Evolutionary conservation across 2,113 vertebrate species (phyloP).

Genomic region (Hiodon tergisus): DNA sequence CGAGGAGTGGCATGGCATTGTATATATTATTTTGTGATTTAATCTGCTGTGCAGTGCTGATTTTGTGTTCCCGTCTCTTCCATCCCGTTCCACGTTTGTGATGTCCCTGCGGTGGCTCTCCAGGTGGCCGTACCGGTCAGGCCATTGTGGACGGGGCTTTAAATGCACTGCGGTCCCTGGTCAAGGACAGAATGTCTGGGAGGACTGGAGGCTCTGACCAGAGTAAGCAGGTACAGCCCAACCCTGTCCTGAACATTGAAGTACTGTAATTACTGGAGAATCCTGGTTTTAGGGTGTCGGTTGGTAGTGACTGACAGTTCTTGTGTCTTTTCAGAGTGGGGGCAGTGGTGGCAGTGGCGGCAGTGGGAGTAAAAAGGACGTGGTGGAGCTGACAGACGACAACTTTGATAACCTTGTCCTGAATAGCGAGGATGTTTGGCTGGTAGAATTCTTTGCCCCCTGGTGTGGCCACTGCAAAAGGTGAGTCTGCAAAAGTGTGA

Average conservation of each 20-base stretch:
- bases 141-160: slow-evolving; percentile 88
- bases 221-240: slow-evolving; percentile 69
- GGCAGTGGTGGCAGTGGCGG: slow-evolving; percentile 54
- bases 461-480: slow-evolving; percentile 99
- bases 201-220: slow-evolving; percentile 71
- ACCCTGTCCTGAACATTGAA: neutral
- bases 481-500: slow-evolving; percentile 57
- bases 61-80: neutral
- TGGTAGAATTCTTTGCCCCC: slow-evolving; percentile 96
- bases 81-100: neutral
- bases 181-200: slow-evolving; percentile 81
- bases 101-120: neutral
- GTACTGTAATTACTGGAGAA: neutral
- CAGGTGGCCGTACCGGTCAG: slow-evolving; percentile 84
- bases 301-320: neutral
- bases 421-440: slow-evolving; percentile 75
- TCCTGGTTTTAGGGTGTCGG: neutral
- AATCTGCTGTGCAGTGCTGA: neutral
- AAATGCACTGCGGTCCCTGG: slow-evolving; percentile 69
- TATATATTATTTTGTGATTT: neutral
- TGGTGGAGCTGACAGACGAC: slow-evolving; percentile 87
- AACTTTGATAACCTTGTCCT: slow-evolving; percentile 83
- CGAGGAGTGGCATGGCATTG: neutral
- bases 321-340: slow-evolving; percentile 47
- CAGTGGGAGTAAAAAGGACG: slow-evolving; percentile 73